Evolutionary conservation across 2,113 vertebrate genomes (phyloP), one percentile per base, ranked within the genome.

Genomic region (Camelus bactrianus): DNA sequence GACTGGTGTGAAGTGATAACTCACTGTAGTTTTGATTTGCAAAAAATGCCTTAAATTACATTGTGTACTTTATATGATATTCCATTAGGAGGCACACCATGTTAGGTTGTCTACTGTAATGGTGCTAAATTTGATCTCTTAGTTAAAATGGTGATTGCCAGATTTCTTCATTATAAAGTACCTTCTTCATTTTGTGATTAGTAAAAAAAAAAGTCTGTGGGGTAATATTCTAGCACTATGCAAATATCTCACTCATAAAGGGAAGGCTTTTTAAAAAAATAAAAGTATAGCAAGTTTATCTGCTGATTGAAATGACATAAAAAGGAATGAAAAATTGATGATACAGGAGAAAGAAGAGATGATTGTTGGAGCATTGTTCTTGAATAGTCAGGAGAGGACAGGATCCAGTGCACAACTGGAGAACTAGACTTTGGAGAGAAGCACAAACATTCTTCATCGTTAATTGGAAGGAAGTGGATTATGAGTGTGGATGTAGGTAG

Each of bases 51-150:
- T 83, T 46, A 38, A 56, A 20, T 76, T 81, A 87, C 35, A 56
- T 32, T 60, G 6, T 10, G 2, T 46, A n/a, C 26, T 91, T 93
- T 12, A 54, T 50, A 72, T 84, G 50, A 46, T n/a, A 92, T 35
- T 38, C 32, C 14, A 42, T 52, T 35, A 56, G 65, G 65, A 79
- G 14, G 28, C 32, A 79, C 2, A 8, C 20, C 26, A 67, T 81
- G 32, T 56, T 94, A 38, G 16, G 11, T 22, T 93, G 42, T 86
- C 80, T 24, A 30, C 22, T 62, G 20, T n/a, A 35, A 14, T 54
- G 42, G 62, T 90, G 12, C 48, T 90, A 81, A 86, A 86, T 90
- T 80, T 90, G 42, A 93, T 76, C 48, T 81, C 83, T 81, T 67
- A 48, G 73, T 93, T 93, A 81, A 80, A 93, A 89, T 69, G 75